Percentiles rank a stretch among this genome's conserved stretches.
These are phyloP conservation scores for Thecophora atra DNA, from an alignment of 2,888 invertebrate species.

Conservation along the genomic window DNA sequence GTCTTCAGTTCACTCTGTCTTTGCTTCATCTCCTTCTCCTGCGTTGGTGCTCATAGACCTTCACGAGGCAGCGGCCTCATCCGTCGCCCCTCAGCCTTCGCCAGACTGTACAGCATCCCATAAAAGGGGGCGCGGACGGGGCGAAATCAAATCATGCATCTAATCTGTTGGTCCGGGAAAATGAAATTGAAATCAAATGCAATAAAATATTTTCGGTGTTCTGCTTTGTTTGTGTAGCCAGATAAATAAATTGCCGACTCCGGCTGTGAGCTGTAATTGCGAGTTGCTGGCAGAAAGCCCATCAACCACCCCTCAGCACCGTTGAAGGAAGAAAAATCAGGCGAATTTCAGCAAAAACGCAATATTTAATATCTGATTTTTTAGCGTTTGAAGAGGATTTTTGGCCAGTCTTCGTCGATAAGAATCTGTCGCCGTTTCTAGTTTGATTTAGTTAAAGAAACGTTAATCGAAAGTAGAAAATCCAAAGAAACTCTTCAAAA, in stretches of 20 bases:
- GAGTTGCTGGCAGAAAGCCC: constrained; percentile 22
- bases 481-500: too few species aligned
- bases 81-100: constrained; percentile 37
- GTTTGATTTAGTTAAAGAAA: too few species aligned
- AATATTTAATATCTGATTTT: too few species aligned
- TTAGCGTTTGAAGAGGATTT: too few species aligned
- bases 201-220: constrained; percentile 47
- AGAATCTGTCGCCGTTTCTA: too few species aligned
- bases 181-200: constrained; percentile 52
- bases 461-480: too few species aligned
- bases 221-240: constrained; percentile 35
- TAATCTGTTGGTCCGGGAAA: constrained; percentile 38
- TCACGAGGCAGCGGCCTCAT: constrained; percentile 44
- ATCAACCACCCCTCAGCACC: too few species aligned
- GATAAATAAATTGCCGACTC: constrained; percentile 39
- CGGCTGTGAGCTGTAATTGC: constrained; percentile 51
- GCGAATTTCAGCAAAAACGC: too few species aligned
- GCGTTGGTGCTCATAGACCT: neutral
- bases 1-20: neutral
- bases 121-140: neutral
- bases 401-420: too few species aligned
- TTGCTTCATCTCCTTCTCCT: neutral
- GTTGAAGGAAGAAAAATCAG: too few species aligned
- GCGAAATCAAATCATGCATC: constrained; percentile 40
- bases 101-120: neutral